Evolutionary conservation across 2,888 invertebrate species (phyloP).

Genomic region (Sycophila texana): DNA sequence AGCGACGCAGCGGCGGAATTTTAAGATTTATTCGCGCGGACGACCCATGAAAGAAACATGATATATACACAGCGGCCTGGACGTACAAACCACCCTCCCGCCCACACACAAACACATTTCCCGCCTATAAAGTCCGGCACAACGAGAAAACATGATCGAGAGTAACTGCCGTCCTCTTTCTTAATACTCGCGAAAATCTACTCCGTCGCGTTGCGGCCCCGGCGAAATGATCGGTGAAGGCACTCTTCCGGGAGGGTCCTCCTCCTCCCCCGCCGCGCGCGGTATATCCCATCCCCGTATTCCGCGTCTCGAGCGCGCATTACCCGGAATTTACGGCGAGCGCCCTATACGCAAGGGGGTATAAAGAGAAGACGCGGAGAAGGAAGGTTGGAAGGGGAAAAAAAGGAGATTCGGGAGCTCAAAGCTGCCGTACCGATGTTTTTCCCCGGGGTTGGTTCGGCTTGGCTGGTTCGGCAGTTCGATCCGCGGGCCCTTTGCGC

Average conservation of each 20-base stretch:
- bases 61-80: background rate
- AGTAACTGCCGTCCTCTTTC: constrained; percentile 31
- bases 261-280: too few relatives aligned
- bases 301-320: background rate
- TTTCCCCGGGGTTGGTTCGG: too few relatives aligned
- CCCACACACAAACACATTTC: background rate
- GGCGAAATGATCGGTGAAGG: constrained; percentile 23
- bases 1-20: too few relatives aligned
- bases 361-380: too few relatives aligned
- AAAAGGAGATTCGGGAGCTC: background rate
- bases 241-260: background rate
- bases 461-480: too few relatives aligned
- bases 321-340: constrained; percentile 3
- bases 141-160: constrained; percentile 6
- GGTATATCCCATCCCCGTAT: background rate
- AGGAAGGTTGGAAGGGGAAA: background rate
- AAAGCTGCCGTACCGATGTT: background rate
- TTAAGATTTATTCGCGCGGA: constrained; percentile 14
- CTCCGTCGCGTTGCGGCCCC: constrained; percentile 1
- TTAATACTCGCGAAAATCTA: constrained; percentile 29
- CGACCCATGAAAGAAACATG: background rate
- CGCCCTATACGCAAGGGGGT: background rate
- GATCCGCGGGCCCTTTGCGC: too few relatives aligned
- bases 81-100: too few relatives aligned
- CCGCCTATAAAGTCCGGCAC: background rate